Evolutionary conservation across 2,888 invertebrate species (phyloP).

Genomic region (Sussaba pulchella): DNA sequence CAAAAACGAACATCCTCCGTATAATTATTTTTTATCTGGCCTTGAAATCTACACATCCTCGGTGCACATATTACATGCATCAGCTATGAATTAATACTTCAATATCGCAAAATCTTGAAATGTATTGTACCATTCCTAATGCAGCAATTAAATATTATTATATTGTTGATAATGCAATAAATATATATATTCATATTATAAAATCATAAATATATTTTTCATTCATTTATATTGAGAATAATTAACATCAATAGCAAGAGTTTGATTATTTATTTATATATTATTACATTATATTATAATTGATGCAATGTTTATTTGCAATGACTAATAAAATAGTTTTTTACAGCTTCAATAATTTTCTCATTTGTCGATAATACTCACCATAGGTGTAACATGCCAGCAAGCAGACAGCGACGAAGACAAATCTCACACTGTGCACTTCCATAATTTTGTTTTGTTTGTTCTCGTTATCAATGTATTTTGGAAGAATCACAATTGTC

Average conservation of each 20-base stretch:
- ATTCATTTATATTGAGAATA: no score
- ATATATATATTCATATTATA: no score
- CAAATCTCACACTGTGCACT: conserved; percentile 62
- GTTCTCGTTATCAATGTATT: not conserved
- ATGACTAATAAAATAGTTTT: no score
- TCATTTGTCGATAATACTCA: conserved; percentile 63
- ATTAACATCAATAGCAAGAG: no score
- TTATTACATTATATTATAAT: no score
- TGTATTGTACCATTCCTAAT: not conserved
- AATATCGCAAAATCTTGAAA: conserved; percentile 26
- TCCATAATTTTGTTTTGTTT: conserved; percentile 52
- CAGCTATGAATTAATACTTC: conserved; percentile 12
- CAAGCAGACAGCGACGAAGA: conserved; percentile 55
- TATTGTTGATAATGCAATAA: not conserved
- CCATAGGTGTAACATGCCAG: conserved; percentile 60
- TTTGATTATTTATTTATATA: no score
- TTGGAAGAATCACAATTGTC: conserved; percentile 35
- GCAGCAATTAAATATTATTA: not conserved
- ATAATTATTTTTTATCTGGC: conserved; percentile 34
- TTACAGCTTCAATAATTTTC: no score
- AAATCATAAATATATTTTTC: no score
- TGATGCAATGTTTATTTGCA: no score
- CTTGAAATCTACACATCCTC: conserved; percentile 22
- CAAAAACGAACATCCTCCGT: not conserved
- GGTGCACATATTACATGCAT: not conserved